Evolutionary conservation across 1,140 invertebrate species (phyloP).

Genomic region (Cotesia vestalis): DNA sequence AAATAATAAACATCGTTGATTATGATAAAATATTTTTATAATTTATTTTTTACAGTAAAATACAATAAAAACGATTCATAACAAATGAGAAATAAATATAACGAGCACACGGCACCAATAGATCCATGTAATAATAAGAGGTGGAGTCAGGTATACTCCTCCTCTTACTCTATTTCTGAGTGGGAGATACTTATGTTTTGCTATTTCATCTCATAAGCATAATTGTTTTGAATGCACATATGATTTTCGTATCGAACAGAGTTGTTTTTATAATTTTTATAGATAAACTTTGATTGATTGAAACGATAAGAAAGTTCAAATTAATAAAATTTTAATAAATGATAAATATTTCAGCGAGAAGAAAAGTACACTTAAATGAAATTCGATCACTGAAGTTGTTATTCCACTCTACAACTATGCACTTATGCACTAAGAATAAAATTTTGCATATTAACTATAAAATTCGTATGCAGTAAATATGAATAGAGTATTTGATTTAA

Average conservation of each 20-base stretch:
- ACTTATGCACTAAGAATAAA: too few relatives aligned
- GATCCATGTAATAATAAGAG: slow-evolving; percentile 24
- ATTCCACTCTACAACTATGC: too few relatives aligned
- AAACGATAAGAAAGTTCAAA: too few relatives aligned
- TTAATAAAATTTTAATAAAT: too few relatives aligned
- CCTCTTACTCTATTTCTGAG: slow-evolving; percentile 25
- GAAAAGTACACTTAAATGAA: neutral
- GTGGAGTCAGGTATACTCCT: slow-evolving; percentile 37
- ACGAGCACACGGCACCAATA: slow-evolving; percentile 16
- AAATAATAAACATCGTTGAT: neutral
- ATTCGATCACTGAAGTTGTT: too few relatives aligned
- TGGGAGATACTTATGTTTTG: slow-evolving; percentile 27
- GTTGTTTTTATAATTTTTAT: too few relatives aligned
- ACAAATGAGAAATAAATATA: slow-evolving; percentile 2
- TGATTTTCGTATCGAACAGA: too few relatives aligned
- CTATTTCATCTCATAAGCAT: slow-evolving; percentile 3
- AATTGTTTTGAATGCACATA: slow-evolving; percentile 3
- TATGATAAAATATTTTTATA: neutral
- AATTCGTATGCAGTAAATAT: too few relatives aligned
- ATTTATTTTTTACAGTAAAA: neutral
- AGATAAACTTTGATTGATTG: too few relatives aligned
- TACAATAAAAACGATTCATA: neutral
- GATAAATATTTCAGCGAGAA: too few relatives aligned
- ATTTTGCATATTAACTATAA: too few relatives aligned
- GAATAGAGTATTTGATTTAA: neutral